These are phyloP conservation scores for Bursaphelenchus okinawaensis DNA, from an alignment of 2,888 invertebrate genomes.

Conservation along the genomic window DNA sequence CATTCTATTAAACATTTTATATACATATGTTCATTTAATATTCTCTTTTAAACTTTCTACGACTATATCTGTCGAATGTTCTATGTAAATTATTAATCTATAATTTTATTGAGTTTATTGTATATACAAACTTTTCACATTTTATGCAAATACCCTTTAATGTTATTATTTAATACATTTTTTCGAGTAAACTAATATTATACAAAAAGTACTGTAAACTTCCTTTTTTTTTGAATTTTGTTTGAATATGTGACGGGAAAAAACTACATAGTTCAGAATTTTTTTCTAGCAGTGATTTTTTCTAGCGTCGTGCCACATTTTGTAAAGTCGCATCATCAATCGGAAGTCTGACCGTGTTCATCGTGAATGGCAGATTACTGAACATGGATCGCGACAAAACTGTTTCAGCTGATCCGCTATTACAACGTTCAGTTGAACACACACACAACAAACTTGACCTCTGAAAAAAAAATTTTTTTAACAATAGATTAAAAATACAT, in stretches of 20 bases:
- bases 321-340: not conserved
- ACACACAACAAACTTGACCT: conserved; percentile 23
- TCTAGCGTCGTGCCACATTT: not conserved
- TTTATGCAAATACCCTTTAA: not conserved
- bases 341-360: not conserved
- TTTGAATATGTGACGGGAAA: not conserved
- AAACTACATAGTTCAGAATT: not conserved
- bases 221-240: not conserved
- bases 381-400: conserved; percentile 17
- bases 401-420: conserved; percentile 16
- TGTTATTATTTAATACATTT: not conserved
- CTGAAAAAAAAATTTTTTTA: conserved; percentile 16
- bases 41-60: too few relatives aligned
- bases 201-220: not conserved
- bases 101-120: not conserved
- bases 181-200: not conserved
- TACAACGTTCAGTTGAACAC: conserved; percentile 19
- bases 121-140: not conserved
- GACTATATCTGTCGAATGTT: too few relatives aligned
- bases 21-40: too few relatives aligned
- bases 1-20: too few relatives aligned
- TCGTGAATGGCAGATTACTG: not conserved
- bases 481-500: conserved; percentile 8
- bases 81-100: too few relatives aligned
- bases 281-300: too few relatives aligned